Evolutionary conservation across 2,113 vertebrate genomes (phyloP).

Genomic region (Onychorhynchus coronatus): DNA sequence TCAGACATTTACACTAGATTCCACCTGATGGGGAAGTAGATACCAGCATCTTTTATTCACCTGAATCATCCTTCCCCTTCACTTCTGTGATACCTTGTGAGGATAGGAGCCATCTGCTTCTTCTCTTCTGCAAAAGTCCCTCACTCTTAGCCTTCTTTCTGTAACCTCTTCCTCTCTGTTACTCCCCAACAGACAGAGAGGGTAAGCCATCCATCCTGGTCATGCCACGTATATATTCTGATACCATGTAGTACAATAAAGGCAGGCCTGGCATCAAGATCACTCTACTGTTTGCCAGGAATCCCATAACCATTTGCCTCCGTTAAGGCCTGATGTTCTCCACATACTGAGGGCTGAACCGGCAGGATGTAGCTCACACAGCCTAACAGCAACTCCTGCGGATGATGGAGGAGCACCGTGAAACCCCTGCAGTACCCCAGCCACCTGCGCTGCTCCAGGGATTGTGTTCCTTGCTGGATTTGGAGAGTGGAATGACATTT

Average conservation of each 20-base stretch:
- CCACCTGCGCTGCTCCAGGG: neutral
- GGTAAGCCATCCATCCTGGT: neutral
- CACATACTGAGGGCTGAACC: neutral
- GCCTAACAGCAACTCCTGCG: neutral
- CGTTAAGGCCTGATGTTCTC: neutral
- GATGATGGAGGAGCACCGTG: neutral
- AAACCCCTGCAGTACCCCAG: neutral
- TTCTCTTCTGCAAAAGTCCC: neutral
- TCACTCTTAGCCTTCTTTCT: neutral
- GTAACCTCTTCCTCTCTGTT: neutral
- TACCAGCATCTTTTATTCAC: neutral
- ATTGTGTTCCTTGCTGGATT: neutral
- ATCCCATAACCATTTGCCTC: neutral
- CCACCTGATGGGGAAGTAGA: neutral
- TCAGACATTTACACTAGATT: neutral
- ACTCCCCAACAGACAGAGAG: neutral
- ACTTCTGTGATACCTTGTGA: neutral
- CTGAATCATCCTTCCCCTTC: neutral
- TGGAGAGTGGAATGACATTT: neutral
- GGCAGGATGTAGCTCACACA: neutral
- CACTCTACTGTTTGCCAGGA: neutral
- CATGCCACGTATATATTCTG: neutral
- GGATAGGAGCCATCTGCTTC: neutral
- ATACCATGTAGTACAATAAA: neutral
- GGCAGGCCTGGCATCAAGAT: neutral